Conservation (phyloP, 2,113 vertebrate genomes). For the Calypte anna region DNA sequence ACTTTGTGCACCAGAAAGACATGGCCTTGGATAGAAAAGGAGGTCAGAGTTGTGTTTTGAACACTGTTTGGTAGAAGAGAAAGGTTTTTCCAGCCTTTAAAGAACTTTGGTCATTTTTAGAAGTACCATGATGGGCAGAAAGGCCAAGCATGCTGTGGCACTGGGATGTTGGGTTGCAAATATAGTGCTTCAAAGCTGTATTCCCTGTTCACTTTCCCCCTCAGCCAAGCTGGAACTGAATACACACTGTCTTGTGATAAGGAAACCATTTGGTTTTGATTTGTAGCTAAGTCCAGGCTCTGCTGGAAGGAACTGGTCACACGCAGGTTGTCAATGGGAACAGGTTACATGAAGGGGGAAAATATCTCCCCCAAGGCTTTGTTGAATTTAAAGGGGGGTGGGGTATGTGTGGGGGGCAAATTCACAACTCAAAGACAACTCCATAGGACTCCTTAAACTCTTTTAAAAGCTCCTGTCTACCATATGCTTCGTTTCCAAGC, state of each 20-base stretch:
- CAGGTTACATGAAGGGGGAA: not conserved
- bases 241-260: rapidly evolving
- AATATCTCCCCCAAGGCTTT: not conserved
- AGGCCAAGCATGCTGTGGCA: not conserved
- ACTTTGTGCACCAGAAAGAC: not conserved
- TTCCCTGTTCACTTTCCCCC: not conserved
- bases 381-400: not conserved
- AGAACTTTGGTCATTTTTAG: not conserved
- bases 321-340: not conserved
- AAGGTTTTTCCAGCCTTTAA: not conserved
- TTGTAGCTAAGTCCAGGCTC: not conserved
- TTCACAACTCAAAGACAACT: not conserved
- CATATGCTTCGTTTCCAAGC: not conserved
- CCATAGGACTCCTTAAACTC: not conserved
- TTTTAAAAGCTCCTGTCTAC: not conserved
- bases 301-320: not conserved
- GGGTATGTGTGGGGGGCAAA: too few relatives aligned
- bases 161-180: not conserved
- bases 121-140: not conserved
- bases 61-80: not conserved
- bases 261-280: not conserved
- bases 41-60: not conserved
- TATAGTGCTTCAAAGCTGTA: not conserved
- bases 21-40: not conserved
- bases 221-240: not conserved